These are phyloP conservation scores for Arenicola marina DNA, from an alignment of 2,888 invertebrate genomes.

Conservation along the genomic window DNA sequence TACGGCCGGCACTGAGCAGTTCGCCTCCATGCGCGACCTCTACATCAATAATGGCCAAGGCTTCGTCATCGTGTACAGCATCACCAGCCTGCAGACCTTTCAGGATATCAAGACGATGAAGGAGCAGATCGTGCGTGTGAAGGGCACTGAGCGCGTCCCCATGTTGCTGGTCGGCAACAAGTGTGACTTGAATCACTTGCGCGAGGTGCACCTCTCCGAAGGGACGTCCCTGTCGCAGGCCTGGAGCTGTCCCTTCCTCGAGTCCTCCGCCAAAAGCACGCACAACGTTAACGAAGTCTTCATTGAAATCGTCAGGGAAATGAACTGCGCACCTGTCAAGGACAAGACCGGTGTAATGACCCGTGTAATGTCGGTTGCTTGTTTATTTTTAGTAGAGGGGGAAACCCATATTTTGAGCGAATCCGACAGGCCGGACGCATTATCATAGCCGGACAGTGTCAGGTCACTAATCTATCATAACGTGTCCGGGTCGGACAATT, in stretches of 20 bases:
- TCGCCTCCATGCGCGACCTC: slow-evolving; percentile 98
- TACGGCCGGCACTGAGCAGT: slow-evolving; percentile 98
- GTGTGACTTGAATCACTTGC: slow-evolving; percentile 96
- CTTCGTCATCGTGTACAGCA: slow-evolving; percentile 78
- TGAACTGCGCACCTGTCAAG: slow-evolving; percentile 70
- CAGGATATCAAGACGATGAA: slow-evolving; percentile 98
- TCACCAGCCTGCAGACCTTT: slow-evolving; percentile 99
- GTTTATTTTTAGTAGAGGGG: too few relatives aligned
- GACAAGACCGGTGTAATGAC: too few relatives aligned
- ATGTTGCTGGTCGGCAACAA: slow-evolving; percentile 99
- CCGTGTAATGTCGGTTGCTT: too few relatives aligned
- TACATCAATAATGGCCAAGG: slow-evolving; percentile 99
- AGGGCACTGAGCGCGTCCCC: slow-evolving; percentile 91
- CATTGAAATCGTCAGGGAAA: slow-evolving; percentile 99
- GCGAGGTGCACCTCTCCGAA: slow-evolving; percentile 80
- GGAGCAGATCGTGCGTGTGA: slow-evolving; percentile 95
- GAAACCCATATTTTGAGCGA: too few relatives aligned
- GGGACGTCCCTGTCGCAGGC: slow-evolving; percentile 88
- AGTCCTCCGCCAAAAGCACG: slow-evolving; percentile 98
- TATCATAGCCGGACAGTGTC: too few relatives aligned
- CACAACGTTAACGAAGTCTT: slow-evolving; percentile 98
- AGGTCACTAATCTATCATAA: too few relatives aligned
- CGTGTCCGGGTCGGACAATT: too few relatives aligned
- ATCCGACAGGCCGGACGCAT: too few relatives aligned
- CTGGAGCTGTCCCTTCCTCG: slow-evolving; percentile 97